Base-by-base conservation (phyloP, 2,888 invertebrate genomes). In the Nesidiocoris tenuis region DNA sequence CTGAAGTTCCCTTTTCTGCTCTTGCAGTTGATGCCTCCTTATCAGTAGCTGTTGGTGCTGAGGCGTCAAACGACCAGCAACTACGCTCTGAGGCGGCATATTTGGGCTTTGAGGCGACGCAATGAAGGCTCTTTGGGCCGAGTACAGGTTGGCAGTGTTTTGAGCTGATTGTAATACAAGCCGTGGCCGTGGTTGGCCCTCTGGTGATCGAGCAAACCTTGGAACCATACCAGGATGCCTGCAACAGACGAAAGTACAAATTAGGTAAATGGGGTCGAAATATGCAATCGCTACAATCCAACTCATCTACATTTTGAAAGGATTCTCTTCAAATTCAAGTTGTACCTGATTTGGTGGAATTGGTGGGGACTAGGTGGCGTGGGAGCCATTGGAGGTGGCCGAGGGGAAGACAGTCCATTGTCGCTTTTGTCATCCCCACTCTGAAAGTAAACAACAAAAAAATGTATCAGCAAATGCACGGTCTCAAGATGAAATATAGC, bases 191-290 rank as follows among this genome's bases (percentile, higher is more conserved):
- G 81, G 80, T 57, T 76, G 79, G 2, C 83, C 80, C 1, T 82
- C 82, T 0, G 84, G 83, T 39, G 86, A 85, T 65, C 85, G 83
- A 5, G 85, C 83, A 78, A 86, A 86, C 63, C 86, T 81, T 74
- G 84, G 84, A 25, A 81, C 81, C 59, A 82, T 79, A 5, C 78
- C 79, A 18, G 79, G 77, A 66, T 80, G 80, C 57, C 81, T 81
- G 70, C 18, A 70, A 70, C 18, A 21, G 65, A 63, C 68, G 75
- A 74, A 77, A 21, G 3, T 7, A 65, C 12, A 61, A 54, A 65
- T 25, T 16, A 74, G 19, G 7, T 12, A 54, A 7, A 12, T 54
- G 12, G 54, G 54, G 54, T 54, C n/a, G 25, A 61, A 23, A 63
- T 22, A 63, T 1, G 59, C n/a, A n/a, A n/a, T n/a, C n/a, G n/a